Conservation (phyloP, 2,113 vertebrate species). For the cattle (Bos taurus) region DNA sequence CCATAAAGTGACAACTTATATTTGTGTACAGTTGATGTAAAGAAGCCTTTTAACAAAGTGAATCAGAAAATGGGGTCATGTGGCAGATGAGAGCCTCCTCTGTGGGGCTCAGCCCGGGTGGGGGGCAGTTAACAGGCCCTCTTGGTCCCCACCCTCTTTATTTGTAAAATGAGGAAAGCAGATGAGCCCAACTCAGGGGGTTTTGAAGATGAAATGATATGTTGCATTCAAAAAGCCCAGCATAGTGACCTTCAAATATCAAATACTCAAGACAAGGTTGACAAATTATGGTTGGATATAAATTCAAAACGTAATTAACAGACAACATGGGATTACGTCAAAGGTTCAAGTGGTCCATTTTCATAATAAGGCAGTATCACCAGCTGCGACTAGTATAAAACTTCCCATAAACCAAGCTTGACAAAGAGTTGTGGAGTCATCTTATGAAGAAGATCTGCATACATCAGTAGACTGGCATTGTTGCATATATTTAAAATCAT, state of each 20-base stretch:
- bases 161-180: fast-evolving
- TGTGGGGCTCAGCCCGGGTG: not conserved
- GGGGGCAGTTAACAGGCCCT: fast-evolving
- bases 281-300: not conserved
- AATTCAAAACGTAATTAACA: too few species aligned
- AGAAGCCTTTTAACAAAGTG: too few species aligned
- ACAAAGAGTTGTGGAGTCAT: fast-evolving
- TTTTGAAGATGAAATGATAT: fast-evolving
- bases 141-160: fast-evolving
- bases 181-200: fast-evolving
- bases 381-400: not conserved
- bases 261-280: not conserved
- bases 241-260: not conserved
- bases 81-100: too few species aligned
- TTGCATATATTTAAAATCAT: fast-evolving
- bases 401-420: fast-evolving
- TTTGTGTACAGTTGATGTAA: not conserved
- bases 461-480: fast-evolving
- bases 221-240: too few species aligned
- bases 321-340: fast-evolving
- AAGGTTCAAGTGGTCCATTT: not conserved
- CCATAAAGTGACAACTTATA: fast-evolving
- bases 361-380: fast-evolving
- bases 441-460: not conserved
- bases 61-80: not conserved